Conservation (phyloP, 2,797 vertebrate species). For the Todus mexicanus region DNA sequence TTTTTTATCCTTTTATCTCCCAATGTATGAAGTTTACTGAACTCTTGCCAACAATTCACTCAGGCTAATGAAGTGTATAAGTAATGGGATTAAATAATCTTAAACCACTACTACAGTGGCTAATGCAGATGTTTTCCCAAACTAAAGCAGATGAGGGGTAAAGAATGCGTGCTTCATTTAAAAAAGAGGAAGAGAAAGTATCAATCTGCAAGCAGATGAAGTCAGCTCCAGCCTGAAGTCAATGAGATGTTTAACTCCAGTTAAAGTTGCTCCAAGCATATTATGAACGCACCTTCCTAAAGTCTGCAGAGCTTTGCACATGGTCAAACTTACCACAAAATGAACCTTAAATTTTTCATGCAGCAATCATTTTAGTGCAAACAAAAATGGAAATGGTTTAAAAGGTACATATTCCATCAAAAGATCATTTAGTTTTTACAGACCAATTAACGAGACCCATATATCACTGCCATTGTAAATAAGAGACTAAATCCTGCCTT, state of each 20-base stretch:
- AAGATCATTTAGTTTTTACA: conserved; percentile 21
- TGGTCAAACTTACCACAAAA: neutral
- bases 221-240: conserved; percentile 57
- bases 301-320: neutral
- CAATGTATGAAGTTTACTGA: conserved; percentile 72
- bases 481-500: neutral
- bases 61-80: conserved; percentile 80
- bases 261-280: neutral
- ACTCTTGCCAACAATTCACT: conserved; percentile 78
- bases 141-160: conserved; percentile 55
- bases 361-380: neutral
- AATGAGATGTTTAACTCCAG: conserved; percentile 60
- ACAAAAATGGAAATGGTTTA: conserved; percentile 22
- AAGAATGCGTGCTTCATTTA: conserved; percentile 70
- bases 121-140: conserved; percentile 72
- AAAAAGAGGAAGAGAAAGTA: conserved; percentile 56
- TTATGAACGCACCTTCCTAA: neutral
- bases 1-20: conserved; percentile 72
- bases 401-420: neutral
- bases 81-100: conserved; percentile 79
- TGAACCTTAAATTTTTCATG: conserved; percentile 8
- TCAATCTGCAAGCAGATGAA: conserved; percentile 46
- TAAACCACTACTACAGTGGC: conserved; percentile 72
- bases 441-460: neutral
- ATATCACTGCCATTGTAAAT: neutral